These are phyloP conservation scores for Neopelma chrysocephalum DNA, from an alignment of 2,797 vertebrate genomes.

Conservation along the genomic window DNA sequence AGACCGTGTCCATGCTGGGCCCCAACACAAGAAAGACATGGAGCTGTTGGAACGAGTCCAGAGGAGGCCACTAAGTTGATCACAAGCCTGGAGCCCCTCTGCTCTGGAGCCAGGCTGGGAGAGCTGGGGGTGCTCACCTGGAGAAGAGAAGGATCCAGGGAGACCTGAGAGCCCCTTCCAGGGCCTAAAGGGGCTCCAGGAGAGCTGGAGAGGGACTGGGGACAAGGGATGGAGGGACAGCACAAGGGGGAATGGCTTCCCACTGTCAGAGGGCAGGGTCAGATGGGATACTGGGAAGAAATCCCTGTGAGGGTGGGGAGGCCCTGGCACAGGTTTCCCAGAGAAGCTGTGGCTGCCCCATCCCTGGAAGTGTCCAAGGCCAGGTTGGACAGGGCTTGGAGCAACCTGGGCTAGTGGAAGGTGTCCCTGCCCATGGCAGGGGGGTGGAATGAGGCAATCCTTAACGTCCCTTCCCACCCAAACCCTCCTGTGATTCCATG, in stretches of 20 bases:
- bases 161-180: neutral
- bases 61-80: accelerated
- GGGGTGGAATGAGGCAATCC: accelerated
- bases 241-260: neutral
- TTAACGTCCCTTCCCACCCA: neutral
- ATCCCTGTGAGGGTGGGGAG: neutral
- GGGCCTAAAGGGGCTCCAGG: neutral
- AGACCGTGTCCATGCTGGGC: neutral
- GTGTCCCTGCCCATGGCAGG: neutral
- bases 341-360: neutral
- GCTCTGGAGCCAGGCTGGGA: neutral
- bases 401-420: neutral
- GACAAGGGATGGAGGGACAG: neutral
- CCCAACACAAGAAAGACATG: neutral
- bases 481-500: neutral
- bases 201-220: neutral
- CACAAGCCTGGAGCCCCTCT: neutral
- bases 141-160: neutral
- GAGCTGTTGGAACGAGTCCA: accelerated
- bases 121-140: neutral
- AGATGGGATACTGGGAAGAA: neutral
- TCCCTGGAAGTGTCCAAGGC: neutral
- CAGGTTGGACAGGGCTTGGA: neutral
- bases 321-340: neutral
- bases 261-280: neutral